A percentile compares a stretch with the other conserved stretches of the same genome.
Evolutionary conservation across 2,113 vertebrate genomes (phyloP).

Genomic region (Falco punctatus): DNA sequence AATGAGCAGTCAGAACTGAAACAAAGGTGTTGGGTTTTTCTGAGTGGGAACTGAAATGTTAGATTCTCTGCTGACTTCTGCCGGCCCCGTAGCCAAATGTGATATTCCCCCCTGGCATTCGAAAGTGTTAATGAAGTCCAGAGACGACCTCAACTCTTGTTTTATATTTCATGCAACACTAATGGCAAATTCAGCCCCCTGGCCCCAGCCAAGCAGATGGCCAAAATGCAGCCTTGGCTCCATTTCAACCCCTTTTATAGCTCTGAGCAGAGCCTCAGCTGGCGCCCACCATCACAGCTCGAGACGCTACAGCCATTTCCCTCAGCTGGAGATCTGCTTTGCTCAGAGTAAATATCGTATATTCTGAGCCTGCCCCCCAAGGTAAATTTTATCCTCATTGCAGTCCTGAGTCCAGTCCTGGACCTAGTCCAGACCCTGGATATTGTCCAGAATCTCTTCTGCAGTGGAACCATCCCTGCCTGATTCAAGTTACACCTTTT

Average conservation of each 20-base stretch:
- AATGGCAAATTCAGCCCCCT: slow-evolving; percentile 28
- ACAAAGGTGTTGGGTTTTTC: not conserved
- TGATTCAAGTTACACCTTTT: not conserved
- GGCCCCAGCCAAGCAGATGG: slow-evolving; percentile 41
- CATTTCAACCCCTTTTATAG: not conserved
- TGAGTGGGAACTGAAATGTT: slow-evolving; percentile 41
- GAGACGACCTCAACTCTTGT: not conserved
- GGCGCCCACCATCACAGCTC: not conserved
- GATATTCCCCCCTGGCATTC: slow-evolving; percentile 55
- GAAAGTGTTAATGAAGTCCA: slow-evolving; percentile 56
- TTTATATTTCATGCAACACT: slow-evolving; percentile 49
- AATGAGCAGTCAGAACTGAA: not conserved
- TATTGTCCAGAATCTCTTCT: not conserved
- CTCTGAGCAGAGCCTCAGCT: slow-evolving; percentile 23
- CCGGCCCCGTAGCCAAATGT: not conserved
- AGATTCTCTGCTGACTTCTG: slow-evolving; percentile 35
- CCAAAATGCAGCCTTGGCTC: slow-evolving; percentile 33
- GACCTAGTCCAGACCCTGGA: not conserved
- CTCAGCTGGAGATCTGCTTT: not conserved
- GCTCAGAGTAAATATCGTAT: not conserved
- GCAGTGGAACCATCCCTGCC: not conserved
- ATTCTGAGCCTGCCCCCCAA: not conserved
- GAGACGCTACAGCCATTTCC: not conserved
- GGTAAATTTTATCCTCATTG: not conserved
- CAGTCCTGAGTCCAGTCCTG: not conserved